Base-by-base conservation (phyloP, 2,113 vertebrate genomes). In the Tetrao urogallus region DNA sequence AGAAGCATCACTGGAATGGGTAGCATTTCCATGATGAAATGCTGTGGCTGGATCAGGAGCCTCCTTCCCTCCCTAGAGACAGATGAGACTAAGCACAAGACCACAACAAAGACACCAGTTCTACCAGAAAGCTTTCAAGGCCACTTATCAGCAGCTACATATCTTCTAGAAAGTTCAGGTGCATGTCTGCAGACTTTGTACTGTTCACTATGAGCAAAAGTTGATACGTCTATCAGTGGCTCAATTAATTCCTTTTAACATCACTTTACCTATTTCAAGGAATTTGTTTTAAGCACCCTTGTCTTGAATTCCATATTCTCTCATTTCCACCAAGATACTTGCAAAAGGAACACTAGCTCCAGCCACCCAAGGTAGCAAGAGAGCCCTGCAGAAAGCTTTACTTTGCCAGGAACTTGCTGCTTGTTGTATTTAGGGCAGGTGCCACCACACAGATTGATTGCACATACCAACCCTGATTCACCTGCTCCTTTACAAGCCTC, bases 361-460 rank as follows among this genome's bases (percentile, higher is more conserved):
- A 91, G 0, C 8, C 6, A 72, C 1, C 5, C 0, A 1, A 85
- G 0, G 1, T 15, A 73, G 1, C 9, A 79, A 79, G 1, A 79
- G 56, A 38, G 1, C 5, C 8, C 15, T 63, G 24, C 6, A 16
- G 21, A 63, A 47, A 43, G 0, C 2, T 18, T 22, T 28, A 6
- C 24, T 3, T n/a, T 0, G 0, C 7, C 7, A 8, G 25, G 25
- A 54, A 90, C 32, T 28, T 43, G 14, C 42, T 43, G 14, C 42
- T 43, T 43, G 15, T 43, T 43, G 42, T 43, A 43, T 43, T 16
- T 43, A 16, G 42, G 42, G 16, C 42, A 43, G 48, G 14, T 76
- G 8, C 57, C 6, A 56, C 9, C 43, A 82, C 9, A 2, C 18
- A 93, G 13, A 64, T 54, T 32, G 22, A 82, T 10, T 30, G 7